Evolutionary conservation across 2,888 invertebrate genomes (phyloP).

Genomic region (Cataglyphis livida): DNA sequence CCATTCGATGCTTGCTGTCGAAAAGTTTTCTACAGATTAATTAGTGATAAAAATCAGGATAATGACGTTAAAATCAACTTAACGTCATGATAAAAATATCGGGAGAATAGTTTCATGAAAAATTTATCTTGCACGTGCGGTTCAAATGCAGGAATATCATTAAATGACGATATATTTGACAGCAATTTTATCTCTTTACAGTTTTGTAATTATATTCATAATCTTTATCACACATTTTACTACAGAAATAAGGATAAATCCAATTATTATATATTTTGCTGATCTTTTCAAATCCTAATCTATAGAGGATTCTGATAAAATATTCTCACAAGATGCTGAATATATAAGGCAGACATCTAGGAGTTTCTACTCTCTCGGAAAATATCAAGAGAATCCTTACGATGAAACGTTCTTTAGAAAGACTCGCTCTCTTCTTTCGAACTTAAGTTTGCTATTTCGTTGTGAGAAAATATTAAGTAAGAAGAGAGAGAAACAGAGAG

Average conservation of each 20-base stretch:
- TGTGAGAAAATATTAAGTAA: constrained; percentile 50
- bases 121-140: background rate
- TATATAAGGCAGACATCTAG: constrained; percentile 8
- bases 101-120: background rate
- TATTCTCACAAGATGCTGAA: constrained; percentile 18
- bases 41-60: constrained; percentile 31
- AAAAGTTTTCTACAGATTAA: constrained; percentile 33
- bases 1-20: constrained; percentile 32
- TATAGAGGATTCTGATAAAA: background rate
- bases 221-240: background rate
- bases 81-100: constrained; percentile 10
- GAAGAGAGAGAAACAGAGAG: constrained; percentile 41
- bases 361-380: background rate
- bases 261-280: background rate
- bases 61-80: constrained; percentile 13
- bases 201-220: background rate
- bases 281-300: background rate
- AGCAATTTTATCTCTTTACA: background rate
- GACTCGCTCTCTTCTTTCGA: background rate
- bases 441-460: constrained; percentile 43
- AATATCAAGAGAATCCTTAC: constrained; percentile 28
- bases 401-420: constrained; percentile 8
- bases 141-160: background rate
- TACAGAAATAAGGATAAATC: background rate
- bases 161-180: background rate